Percentiles rank a stretch among this genome's conserved stretches.
These are phyloP conservation scores for Agrochola lychnidis DNA, from an alignment of 2,888 invertebrate genomes.

Conservation along the genomic window DNA sequence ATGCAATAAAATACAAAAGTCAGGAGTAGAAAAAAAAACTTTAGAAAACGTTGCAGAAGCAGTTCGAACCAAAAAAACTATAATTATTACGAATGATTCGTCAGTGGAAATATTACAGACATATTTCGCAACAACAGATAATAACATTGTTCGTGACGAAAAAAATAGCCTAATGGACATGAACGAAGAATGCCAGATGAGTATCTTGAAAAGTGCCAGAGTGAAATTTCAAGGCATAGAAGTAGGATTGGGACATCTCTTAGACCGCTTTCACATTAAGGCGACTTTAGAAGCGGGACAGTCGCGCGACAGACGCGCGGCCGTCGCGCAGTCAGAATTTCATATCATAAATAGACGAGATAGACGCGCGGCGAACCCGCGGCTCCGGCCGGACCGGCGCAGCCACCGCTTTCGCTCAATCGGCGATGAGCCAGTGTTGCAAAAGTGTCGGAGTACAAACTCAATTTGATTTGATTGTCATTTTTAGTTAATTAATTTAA, in stretches of 20 bases:
- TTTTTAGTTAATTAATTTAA: no score
- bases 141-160: not conserved
- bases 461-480: no score
- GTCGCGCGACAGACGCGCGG: no score
- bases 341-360: no score
- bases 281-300: no score
- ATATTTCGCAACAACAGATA: constrained; percentile 2
- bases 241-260: not conserved
- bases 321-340: no score
- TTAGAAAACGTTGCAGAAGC: constrained; percentile 20
- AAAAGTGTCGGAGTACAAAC: no score
- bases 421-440: no score
- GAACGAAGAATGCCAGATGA: constrained; percentile 22
- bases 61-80: not conserved
- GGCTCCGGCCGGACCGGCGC: no score
- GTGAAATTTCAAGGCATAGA: constrained; percentile 42
- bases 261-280: not conserved
- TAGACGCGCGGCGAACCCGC: no score
- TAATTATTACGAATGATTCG: constrained; percentile 31
- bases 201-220: constrained; percentile 13
- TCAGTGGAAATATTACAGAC: not conserved
- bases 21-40: not conserved
- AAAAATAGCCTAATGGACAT: constrained; percentile 30
- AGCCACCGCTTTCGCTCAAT: no score
- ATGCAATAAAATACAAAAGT: constrained; percentile 4